Evolutionary conservation across 2,888 invertebrate genomes (phyloP), one percentile per base, ranked within the genome.

Genomic region (Drosophila basisetae): DNA sequence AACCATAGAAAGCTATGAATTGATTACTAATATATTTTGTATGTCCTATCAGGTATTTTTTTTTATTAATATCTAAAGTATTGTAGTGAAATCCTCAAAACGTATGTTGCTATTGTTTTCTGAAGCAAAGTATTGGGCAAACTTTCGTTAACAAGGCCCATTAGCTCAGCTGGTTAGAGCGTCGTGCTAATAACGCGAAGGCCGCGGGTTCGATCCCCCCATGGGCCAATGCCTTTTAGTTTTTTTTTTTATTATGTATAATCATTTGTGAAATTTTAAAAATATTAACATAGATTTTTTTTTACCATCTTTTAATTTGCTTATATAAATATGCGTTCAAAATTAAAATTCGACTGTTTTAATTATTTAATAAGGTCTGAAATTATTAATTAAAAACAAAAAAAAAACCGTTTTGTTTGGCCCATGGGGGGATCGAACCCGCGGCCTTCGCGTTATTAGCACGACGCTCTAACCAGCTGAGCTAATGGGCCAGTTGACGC

Each of bases 121-220:
- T 11, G 0, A 10, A 33, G 9, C 0, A 25, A 25, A 35, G 35
- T 47, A 22, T 43, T 22, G 11, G 11, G 11, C 43, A 11, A 5
- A 0, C 0, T 0, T 0, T 0, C 7, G 0, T 7, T 37, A 7
- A 6, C 9, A 59, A 6, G 93, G 93, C 93, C 93, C 93, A 92
- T 92, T 93, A 93, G 93, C 93, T 93, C 93, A 93, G 93, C 89
- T 93, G 93, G 93, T 93, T 93, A 93, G 93, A 93, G 93, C 93
- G 93, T 93, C 92, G 93, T 93, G 93, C 93, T 93, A 93, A 92
- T 93, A 93, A 93, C 93, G 92, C 92, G 92, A 93, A 93, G 93
- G 93, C 89, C 93, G 92, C 91, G 92, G 91, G 92, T 93, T 92
- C 93, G 93, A 93, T 92, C 93, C 41, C 39, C 43, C 43, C 43